phyloP scores from a whole-genome alignment of 2,113 vertebrate genomes.

The Dryoscopus gambensis region DNA sequence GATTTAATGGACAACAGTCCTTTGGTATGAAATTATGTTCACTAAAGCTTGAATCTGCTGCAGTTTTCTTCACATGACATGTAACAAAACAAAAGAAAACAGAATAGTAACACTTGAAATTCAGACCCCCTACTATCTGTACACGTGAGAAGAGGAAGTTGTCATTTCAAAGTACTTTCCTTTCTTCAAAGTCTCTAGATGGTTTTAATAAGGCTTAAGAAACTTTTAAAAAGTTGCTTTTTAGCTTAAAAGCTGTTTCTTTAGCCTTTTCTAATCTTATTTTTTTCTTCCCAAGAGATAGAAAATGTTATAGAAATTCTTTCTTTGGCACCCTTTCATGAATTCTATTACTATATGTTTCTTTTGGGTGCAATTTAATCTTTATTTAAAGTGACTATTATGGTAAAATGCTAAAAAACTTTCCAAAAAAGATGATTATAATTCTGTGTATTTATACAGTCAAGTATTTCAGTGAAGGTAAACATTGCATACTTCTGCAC shows the following conservation, averaged over 20 bases:
- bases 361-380: neutral
- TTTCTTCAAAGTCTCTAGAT: neutral
- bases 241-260: neutral
- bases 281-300: neutral
- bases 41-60: neutral
- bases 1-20: neutral
- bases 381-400: neutral
- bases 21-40: neutral
- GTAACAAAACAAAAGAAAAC: neutral
- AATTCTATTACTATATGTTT: neutral
- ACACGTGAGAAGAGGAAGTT: neutral
- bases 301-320: neutral
- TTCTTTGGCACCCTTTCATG: neutral
- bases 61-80: neutral
- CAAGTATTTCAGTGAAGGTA: neutral
- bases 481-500: neutral
- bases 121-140: neutral
- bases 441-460: neutral
- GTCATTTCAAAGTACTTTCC: neutral
- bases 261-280: neutral
- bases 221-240: neutral
- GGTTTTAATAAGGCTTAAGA: neutral
- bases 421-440: neutral
- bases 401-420: neutral
- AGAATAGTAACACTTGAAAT: neutral